Evolutionary conservation across 2,888 invertebrate species (phyloP).

Genomic region (Dicyrtoma fusca): DNA sequence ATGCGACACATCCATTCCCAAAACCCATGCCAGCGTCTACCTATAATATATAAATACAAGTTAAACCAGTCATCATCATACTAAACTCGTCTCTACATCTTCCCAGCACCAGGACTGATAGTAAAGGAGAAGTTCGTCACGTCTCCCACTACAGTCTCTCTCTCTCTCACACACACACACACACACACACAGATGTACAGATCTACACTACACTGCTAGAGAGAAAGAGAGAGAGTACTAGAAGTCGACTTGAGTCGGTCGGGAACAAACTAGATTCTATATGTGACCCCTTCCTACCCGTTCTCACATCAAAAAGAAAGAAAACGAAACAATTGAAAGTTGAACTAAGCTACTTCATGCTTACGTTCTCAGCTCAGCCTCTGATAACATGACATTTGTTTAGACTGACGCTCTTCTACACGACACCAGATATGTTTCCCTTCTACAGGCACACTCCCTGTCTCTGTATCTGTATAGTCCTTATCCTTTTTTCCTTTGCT

Average conservation of each 20-base stretch:
- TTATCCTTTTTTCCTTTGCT: no score
- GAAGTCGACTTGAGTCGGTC: background rate
- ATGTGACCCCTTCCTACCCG: slow-evolving; percentile 32
- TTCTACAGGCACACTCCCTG: background rate
- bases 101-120: slow-evolving; percentile 1
- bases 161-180: no score
- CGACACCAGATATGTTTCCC: slow-evolving; percentile 23
- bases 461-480: background rate
- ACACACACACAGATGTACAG: no score
- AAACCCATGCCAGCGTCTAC: no score
- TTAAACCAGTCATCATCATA: background rate
- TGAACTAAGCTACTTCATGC: slow-evolving; percentile 20
- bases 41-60: background rate
- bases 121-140: slow-evolving; percentile 12
- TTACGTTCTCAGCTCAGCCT: slow-evolving; percentile 22
- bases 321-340: slow-evolving; percentile 35
- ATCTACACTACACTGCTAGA: background rate
- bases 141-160: no score
- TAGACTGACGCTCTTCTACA: slow-evolving; percentile 33
- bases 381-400: slow-evolving; percentile 37
- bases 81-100: no score
- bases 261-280: background rate
- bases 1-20: no score
- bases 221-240: background rate
- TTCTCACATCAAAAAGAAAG: slow-evolving; percentile 22